Base-by-base conservation (phyloP, 2,113 vertebrate species). In the Poeciliopsis turrubarensis region DNA sequence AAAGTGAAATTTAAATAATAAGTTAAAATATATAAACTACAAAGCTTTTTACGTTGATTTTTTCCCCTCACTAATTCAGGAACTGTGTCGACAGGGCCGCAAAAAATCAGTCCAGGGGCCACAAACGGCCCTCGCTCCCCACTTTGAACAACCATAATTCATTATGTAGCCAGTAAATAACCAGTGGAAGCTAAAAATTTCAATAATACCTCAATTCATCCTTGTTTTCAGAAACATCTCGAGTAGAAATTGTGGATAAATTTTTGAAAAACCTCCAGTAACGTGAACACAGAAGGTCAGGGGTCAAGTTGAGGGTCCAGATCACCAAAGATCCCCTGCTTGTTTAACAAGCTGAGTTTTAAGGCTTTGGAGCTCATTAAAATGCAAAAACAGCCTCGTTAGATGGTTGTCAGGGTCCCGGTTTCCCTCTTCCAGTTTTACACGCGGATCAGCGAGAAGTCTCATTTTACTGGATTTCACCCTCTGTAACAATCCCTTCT, bases 331-430 rank as follows among this genome's bases (percentile, higher is more conserved):
- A 57, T n/a, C 7, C 51, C 9, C 51, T 57, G 9, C 51, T n/a
- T n/a, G 22, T 57, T 57, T 57, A 57, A 57, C 51, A 57, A 57
- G 51, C 51, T n/a, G 51, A 57, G 22, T 57, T 57, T 57, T 30
- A 54, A 9, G 31, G 67, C 27, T 69, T 54, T 32, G 17, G 44
- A 47, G 44, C 67, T 69, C 44, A 54, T 69, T 69, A 69, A 69
- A 17, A 54, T 29, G 37, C 27, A 77, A 68, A 65, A 78, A 51
- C 54, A 39, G 60, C 61, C 22, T 8, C 32, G 66, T 68, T 7
- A 34, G 27, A 26, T 27, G 1, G 44, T 47, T 51, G 51, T 57
- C 10, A 9, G 22, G 51, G 25, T 25, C 22, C 51, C 25, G 9
- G 2, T 57, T 57, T n/a, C 25, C 51, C 51, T 57, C 51, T 57